Evolutionary conservation across 2,797 vertebrate genomes (phyloP).

Genomic region (Anguilla marmorata): DNA sequence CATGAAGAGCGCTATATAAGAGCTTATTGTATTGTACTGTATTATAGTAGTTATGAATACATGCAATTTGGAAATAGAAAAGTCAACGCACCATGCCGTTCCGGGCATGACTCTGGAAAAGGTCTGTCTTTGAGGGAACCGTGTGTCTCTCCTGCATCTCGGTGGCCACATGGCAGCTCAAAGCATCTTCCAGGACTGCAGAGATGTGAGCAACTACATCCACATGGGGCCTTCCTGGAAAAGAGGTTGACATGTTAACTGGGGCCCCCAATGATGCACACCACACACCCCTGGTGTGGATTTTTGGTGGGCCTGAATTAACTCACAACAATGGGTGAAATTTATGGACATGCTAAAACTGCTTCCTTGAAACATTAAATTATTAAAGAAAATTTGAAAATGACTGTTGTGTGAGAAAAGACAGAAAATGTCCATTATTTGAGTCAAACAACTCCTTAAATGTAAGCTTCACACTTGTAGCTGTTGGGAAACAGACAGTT

Average conservation of each 20-base stretch:
- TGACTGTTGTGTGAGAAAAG: neutral
- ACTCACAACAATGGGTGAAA: neutral
- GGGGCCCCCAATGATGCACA: neutral
- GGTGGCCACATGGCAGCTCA: conserved; percentile 33
- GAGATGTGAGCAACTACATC: conserved; percentile 37
- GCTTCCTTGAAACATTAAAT: neutral
- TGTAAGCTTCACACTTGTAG: neutral
- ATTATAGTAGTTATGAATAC: neutral
- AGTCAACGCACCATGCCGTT: conserved; percentile 42
- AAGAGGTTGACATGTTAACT: neutral
- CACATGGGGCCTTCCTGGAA: conserved; percentile 43
- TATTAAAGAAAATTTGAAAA: neutral
- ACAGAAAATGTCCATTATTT: neutral
- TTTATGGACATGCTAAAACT: neutral
- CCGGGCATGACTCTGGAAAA: conserved; percentile 41
- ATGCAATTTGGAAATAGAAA: neutral
- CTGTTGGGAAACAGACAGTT: no score
- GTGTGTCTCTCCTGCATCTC: conserved; percentile 31
- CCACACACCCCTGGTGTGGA: neutral
- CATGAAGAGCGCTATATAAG: no score
- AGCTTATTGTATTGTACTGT: no score
- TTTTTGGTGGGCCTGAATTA: neutral
- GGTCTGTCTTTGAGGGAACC: conserved; percentile 19
- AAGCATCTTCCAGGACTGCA: conserved; percentile 43
- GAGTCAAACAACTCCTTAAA: neutral